Percentiles rank a stretch among this genome's conserved stretches.
These are phyloP conservation scores for Eupithecia dodoneata DNA, from an alignment of 2,888 invertebrate genomes.

Conservation along the genomic window DNA sequence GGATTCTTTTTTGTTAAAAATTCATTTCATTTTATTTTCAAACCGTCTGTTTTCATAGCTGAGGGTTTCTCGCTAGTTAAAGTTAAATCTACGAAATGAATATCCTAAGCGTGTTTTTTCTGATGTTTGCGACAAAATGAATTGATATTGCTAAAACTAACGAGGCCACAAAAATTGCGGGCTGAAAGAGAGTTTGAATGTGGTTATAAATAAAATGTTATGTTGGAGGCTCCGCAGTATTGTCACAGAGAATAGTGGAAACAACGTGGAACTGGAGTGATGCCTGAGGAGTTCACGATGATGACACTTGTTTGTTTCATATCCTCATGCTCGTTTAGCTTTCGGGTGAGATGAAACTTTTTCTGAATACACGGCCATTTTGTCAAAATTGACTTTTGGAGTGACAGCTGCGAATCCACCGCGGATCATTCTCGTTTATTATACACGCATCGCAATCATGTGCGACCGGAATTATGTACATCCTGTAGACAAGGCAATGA, in stretches of 20 bases:
- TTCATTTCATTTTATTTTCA: conserved; percentile 36
- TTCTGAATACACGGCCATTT: conserved; percentile 64
- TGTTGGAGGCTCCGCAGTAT: conserved; percentile 36
- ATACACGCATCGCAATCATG: conserved; percentile 27
- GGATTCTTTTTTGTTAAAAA: conserved; percentile 33
- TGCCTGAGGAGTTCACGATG: conserved; percentile 67
- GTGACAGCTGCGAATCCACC: conserved; percentile 64
- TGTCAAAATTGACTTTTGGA: conserved; percentile 76
- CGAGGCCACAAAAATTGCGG: conserved; percentile 5
- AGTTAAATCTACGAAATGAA: conserved; percentile 23
- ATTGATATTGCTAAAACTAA: conserved; percentile 3
- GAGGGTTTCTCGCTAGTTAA: conserved; percentile 25
- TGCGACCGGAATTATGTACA: conserved; percentile 20
- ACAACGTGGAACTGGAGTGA: conserved; percentile 49
- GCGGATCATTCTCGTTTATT: conserved; percentile 42
- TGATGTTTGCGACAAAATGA: conserved; percentile 4
- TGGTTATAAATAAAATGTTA: conserved; percentile 36
- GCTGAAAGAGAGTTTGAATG: conserved; percentile 16
- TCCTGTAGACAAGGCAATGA: conserved; percentile 1
- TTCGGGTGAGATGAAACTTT: conserved; percentile 67
- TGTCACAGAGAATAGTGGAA: conserved; percentile 54
- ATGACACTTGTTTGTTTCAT: conserved; percentile 82
- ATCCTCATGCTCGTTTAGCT: conserved; percentile 68
- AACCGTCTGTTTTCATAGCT: conserved; percentile 35
- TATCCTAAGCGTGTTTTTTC: conserved; percentile 4